Conservation (phyloP, 2,888 invertebrate genomes). For the Didymodactylos carnosus region DNA sequence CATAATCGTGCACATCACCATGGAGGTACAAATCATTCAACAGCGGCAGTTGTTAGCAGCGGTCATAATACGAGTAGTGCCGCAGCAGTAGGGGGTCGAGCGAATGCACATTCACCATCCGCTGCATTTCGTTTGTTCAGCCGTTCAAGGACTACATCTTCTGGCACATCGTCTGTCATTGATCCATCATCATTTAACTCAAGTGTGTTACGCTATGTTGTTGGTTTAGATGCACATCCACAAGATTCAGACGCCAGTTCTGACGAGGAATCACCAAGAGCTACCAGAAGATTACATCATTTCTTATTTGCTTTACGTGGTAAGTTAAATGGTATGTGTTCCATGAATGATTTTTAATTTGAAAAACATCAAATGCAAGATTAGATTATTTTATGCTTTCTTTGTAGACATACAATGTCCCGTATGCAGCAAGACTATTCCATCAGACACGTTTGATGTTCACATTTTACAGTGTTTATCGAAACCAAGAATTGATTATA, state of each 20-base stretch:
- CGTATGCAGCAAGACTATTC: conserved; percentile 89
- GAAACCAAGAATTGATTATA: conserved; percentile 90
- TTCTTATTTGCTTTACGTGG: background rate
- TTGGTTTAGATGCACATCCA: background rate
- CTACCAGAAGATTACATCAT: background rate
- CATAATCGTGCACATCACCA: too few relatives aligned
- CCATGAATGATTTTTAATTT: too few relatives aligned
- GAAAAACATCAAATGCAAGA: too few relatives aligned
- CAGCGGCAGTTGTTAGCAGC: too few relatives aligned
- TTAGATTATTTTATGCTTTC: too few relatives aligned
- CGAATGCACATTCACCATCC: too few relatives aligned
- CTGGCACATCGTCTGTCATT: background rate
- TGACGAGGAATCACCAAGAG: background rate
- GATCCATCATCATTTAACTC: background rate
- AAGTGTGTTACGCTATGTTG: background rate
- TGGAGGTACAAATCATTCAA: too few relatives aligned
- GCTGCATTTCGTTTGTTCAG: too few relatives aligned
- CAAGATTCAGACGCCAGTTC: background rate
- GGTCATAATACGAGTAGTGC: too few relatives aligned
- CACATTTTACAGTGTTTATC: conserved; percentile 98
- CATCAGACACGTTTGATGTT: conserved; percentile 95
- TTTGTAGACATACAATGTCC: conserved; percentile 84
- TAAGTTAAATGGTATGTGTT: too few relatives aligned
- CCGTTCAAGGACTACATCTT: too few relatives aligned
- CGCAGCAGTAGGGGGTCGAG: too few relatives aligned